A percentile compares a stretch with the other conserved stretches of the same genome.
Conservation (phyloP, 1,140 invertebrate species). For the Eriocheir sinensis region DNA sequence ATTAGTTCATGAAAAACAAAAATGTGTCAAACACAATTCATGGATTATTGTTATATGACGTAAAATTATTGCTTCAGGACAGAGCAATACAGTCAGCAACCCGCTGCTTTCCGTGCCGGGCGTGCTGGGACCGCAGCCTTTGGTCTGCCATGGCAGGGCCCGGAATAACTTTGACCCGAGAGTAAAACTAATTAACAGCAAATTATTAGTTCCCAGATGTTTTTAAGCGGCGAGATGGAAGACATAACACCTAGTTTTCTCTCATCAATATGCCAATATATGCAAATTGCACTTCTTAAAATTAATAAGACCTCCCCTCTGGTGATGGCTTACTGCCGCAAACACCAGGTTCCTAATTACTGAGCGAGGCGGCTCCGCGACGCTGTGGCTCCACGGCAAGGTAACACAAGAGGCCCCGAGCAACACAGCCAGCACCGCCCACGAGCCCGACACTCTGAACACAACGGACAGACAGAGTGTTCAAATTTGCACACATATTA, state of each 20-base stretch:
- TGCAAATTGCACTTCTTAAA: slow-evolving; percentile 17
- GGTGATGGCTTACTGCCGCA: background rate
- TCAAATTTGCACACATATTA: slow-evolving; percentile 17
- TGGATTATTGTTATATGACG: too few species aligned
- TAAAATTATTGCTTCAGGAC: too few species aligned
- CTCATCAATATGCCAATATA: slow-evolving; percentile 25
- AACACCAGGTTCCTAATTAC: slow-evolving; percentile 1
- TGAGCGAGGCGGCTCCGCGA: background rate
- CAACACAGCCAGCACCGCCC: background rate
- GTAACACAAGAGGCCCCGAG: background rate
- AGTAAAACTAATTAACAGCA: slow-evolving; percentile 17
- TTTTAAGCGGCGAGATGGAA: background rate
- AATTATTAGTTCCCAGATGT: background rate
- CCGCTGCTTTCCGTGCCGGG: too few species aligned
- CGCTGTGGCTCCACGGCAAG: background rate
- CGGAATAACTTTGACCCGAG: background rate
- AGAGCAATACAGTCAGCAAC: too few species aligned
- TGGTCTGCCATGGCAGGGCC: too few species aligned
- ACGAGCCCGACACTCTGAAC: background rate
- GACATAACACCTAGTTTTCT: background rate
- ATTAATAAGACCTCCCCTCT: background rate
- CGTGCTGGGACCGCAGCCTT: too few species aligned
- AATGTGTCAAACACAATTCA: too few species aligned
- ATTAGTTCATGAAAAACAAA: too few species aligned
- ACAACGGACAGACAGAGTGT: background rate